Conservation (phyloP, 2,888 invertebrate species). For the Sinodicranocentrus sp. region DNA sequence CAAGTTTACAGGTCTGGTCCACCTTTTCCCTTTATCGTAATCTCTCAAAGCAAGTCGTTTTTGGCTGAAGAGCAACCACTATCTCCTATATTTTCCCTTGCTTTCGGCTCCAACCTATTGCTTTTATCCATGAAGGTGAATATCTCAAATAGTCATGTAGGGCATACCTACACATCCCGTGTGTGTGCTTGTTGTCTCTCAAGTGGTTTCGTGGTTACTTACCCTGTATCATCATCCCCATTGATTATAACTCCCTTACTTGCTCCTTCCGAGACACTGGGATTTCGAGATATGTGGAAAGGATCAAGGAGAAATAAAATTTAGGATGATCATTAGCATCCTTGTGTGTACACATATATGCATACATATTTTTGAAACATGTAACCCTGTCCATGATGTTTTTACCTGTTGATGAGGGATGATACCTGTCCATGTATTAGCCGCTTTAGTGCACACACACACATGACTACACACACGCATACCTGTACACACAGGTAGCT, state of each 20-base stretch:
- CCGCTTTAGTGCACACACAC: too few species aligned
- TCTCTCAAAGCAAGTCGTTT: too few species aligned
- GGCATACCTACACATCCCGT: not conserved
- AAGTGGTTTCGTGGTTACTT: not conserved
- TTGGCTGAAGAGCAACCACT: conserved; percentile 5
- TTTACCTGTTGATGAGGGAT: not conserved
- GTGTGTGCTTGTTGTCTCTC: not conserved
- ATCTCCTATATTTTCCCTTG: not conserved
- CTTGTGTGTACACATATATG: not conserved
- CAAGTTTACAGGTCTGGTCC: not conserved
- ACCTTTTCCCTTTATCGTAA: conserved; percentile 24
- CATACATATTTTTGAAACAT: not conserved
- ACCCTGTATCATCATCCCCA: conserved; percentile 11
- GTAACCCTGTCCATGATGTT: not conserved
- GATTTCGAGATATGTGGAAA: too few species aligned
- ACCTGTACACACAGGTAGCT: too few species aligned
- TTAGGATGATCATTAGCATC: not conserved
- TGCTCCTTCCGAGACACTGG: too few species aligned
- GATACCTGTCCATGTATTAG: conserved; percentile 1
- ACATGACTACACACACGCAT: too few species aligned
- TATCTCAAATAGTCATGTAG: not conserved
- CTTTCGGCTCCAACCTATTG: too few species aligned
- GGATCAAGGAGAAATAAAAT: too few species aligned
- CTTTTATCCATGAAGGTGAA: conserved; percentile 11
- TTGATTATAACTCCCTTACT: not conserved